phyloP scores from a whole-genome alignment of 2,113 vertebrate species.

The Coregonus clupeaformis region DNA sequence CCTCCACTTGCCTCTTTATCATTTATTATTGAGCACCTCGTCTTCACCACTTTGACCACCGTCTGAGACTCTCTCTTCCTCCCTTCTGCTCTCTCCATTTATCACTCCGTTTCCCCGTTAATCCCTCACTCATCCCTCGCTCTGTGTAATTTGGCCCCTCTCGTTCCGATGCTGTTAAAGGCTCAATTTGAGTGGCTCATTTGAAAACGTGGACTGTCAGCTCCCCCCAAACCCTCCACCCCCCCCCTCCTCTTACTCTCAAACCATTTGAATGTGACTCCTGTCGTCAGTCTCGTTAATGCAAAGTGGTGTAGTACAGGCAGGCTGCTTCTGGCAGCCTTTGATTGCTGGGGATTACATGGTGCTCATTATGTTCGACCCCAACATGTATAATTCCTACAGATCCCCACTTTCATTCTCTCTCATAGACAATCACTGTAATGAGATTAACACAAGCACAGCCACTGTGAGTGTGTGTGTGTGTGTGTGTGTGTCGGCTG shows the following conservation, averaged over 20 bases:
- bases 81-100: slow-evolving; percentile 16
- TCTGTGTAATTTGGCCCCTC: slow-evolving; percentile 64
- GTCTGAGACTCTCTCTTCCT: not conserved
- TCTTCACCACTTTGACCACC: slow-evolving; percentile 36
- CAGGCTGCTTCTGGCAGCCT: slow-evolving; percentile 43
- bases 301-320: slow-evolving; percentile 23
- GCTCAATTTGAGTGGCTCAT: slow-evolving; percentile 63
- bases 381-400: slow-evolving; percentile 73
- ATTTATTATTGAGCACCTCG: slow-evolving; percentile 52
- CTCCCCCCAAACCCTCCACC: slow-evolving; percentile 24
- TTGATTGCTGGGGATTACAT: slow-evolving; percentile 72
- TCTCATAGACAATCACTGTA: slow-evolving; percentile 73
- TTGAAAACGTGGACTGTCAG: slow-evolving; percentile 55
- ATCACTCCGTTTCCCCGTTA: not conserved
- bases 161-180: slow-evolving; percentile 47
- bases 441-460: slow-evolving; percentile 72
- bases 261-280: slow-evolving; percentile 23
- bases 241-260: not conserved
- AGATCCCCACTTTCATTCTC: slow-evolving; percentile 73
- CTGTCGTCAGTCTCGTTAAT: slow-evolving; percentile 27
- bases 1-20: slow-evolving; percentile 48
- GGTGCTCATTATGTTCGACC: slow-evolving; percentile 66
- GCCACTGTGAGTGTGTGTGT: slow-evolving; percentile 1
- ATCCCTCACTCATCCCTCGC: slow-evolving; percentile 37
- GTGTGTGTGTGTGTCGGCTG: not conserved